Evolutionary conservation across 2,797 vertebrate genomes (phyloP), one percentile per base, ranked within the genome.

Genomic region (Trachurus trachurus): DNA sequence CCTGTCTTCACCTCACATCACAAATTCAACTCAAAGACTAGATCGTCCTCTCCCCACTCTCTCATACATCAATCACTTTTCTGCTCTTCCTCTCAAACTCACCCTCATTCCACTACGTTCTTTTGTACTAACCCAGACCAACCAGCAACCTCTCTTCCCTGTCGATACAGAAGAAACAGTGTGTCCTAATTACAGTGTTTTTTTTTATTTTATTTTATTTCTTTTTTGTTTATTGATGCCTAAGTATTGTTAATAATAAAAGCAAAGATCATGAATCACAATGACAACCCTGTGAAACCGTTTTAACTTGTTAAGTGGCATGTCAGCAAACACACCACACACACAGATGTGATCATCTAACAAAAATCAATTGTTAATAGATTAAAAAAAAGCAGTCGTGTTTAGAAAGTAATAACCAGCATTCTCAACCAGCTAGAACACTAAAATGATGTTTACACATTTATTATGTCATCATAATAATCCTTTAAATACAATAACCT

Each of bases 241-340:
- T 80, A 90, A 92, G 78, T 93, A 86, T 92, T 93, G 87, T 92
- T 89, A 88, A 92, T 91, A 92, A 92, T 93, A 93, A 94, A 94
- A 89, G 17, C 78, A 79, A 85, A 87, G 64, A 84, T 83, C 71
- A 83, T 83, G 70, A 92, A 87, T 92, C 87, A 90, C 86, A 84
- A 62, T 50, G n/a, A 76, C 66, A 78, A n/a, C 12, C 56, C 9
- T 53, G 40, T 50, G n/a, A 69, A 63, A 61, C 78, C 56, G n/a
- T 81, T 80, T 69, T 76, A 40, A 26, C 72, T 78, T 78, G 37
- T 76, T 64, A 13, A 56, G 8, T 7, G 19, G 58, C 4, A 29
- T 13, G 37, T 74, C 19, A 71, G 39, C 11, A 29, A 73, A 57
- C 9, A 70, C 29, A 26, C 2, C 9, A 45, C 17, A 29, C 2